A percentile compares a stretch with the other conserved stretches of the same genome.
Conservation (phyloP, 2,113 vertebrate species). For the Carollia perspicillata region DNA sequence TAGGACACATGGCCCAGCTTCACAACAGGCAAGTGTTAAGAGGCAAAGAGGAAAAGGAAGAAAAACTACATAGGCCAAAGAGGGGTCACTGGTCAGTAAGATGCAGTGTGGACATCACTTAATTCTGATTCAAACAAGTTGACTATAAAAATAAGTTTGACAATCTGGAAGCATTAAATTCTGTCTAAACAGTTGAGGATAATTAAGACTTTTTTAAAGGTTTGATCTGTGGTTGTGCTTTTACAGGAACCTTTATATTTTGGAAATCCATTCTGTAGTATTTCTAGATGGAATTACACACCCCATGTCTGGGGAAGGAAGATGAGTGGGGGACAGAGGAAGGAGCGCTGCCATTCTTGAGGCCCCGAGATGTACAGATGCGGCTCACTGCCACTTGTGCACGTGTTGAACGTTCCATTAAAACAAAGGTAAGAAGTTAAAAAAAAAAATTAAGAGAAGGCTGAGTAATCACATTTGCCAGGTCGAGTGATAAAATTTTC, state of each 20-base stretch:
- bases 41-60: background rate
- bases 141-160: background rate
- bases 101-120: accelerated
- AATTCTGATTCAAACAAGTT: background rate
- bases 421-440: background rate
- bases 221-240: background rate
- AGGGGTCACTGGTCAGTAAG: accelerated
- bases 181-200: background rate
- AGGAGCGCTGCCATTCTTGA: accelerated
- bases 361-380: accelerated
- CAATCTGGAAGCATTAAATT: background rate
- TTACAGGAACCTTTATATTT: background rate
- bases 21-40: accelerated
- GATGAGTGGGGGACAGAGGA: accelerated
- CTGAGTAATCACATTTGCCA: background rate
- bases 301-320: accelerated
- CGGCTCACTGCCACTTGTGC: accelerated
- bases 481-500: background rate
- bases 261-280: background rate
- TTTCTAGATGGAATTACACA: background rate
- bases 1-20: accelerated
- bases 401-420: background rate
- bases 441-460: background rate
- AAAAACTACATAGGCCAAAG: accelerated
- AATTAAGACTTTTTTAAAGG: background rate